Conservation (phyloP, 2,888 invertebrate genomes). For the Silvanus unidentatus region DNA sequence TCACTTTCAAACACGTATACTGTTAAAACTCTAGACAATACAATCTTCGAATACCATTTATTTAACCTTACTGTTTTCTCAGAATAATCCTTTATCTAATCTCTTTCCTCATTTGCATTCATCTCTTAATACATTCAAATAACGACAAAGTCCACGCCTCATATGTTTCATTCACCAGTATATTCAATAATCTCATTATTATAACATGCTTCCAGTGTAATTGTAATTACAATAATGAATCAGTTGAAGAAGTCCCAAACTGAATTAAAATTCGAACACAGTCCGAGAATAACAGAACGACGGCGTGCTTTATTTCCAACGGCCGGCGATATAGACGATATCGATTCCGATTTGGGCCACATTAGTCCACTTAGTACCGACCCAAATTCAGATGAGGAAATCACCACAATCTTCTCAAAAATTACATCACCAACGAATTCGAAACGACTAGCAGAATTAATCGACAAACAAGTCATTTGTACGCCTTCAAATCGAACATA, state of each 20-base stretch:
- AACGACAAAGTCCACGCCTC: too few species aligned
- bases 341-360: constrained; percentile 54
- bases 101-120: too few species aligned
- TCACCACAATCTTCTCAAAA: constrained; percentile 1
- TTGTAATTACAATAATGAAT: constrained; percentile 3
- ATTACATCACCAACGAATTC: constrained; percentile 9
- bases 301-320: constrained; percentile 58
- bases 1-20: too few species aligned
- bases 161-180: too few species aligned
- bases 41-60: too few species aligned
- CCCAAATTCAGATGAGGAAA: constrained; percentile 21
- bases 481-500: constrained; percentile 18
- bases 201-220: background rate
- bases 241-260: background rate
- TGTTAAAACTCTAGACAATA: too few species aligned
- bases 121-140: too few species aligned
- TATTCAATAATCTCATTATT: too few species aligned
- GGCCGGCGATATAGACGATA: constrained; percentile 22
- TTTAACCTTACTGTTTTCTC: too few species aligned
- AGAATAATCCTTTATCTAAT: too few species aligned
- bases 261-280: constrained; percentile 35
- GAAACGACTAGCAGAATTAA: constrained; percentile 24
- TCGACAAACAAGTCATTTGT: constrained; percentile 18
- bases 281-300: constrained; percentile 57
- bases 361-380: constrained; percentile 51